Conservation (phyloP, 2,113 vertebrate genomes). For the Pachycephala philippinensis region DNA sequence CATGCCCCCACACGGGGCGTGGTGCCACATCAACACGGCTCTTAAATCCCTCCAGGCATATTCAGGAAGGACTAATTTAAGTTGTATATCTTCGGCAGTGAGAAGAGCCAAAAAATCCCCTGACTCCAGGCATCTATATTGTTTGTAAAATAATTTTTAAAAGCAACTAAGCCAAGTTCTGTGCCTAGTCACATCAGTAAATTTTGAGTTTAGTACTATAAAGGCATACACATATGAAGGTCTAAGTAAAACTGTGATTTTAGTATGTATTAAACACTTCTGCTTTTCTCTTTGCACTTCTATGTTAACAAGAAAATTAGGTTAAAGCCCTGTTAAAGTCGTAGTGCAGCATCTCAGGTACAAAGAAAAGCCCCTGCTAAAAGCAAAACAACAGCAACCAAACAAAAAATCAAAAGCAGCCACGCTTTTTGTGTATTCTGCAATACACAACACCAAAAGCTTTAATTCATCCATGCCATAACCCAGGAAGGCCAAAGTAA, state of each 20-base stretch:
- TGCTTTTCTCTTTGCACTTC: not conserved
- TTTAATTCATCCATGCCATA: not conserved
- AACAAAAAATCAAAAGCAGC: not conserved
- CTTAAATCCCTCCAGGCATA: not conserved
- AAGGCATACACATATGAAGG: not conserved
- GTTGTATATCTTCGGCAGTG: not conserved
- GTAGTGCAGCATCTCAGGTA: not conserved
- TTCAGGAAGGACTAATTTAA: not conserved
- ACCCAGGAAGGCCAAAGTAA: not conserved
- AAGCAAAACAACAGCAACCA: not conserved
- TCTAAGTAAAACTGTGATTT: not conserved
- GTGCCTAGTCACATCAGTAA: not conserved
- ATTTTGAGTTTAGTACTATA: not conserved
- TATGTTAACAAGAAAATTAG: not conserved
- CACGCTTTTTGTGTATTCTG: not conserved
- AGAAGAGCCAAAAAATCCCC: not conserved
- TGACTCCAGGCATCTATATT: not conserved
- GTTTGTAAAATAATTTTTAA: not conserved
- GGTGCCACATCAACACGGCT: not conserved
- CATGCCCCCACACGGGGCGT: accelerated
- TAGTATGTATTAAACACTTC: not conserved
- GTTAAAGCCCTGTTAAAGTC: not conserved
- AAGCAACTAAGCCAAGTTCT: not conserved
- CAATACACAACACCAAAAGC: not conserved
- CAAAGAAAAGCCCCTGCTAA: not conserved